These are phyloP conservation scores for Uromys caudimaculatus DNA, from an alignment of 2,797 vertebrate genomes.

Conservation along the genomic window DNA sequence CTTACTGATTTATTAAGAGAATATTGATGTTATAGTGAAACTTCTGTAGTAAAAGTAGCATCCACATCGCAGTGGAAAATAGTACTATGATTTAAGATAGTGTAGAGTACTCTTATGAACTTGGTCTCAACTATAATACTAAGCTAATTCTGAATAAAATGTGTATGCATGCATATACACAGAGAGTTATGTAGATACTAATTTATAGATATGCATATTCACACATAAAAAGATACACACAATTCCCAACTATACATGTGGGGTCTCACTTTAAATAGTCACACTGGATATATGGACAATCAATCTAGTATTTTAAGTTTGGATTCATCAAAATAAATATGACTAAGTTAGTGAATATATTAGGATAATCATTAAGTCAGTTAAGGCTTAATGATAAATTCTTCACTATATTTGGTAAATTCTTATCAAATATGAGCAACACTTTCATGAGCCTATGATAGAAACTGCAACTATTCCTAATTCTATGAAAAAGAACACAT, in stretches of 20 bases:
- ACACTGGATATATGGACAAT: not conserved
- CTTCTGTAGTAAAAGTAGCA: not conserved
- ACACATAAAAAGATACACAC: not conserved
- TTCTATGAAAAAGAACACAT: not conserved
- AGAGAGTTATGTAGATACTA: not conserved
- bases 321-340: not conserved
- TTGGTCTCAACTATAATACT: not conserved
- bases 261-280: not conserved
- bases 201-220: not conserved
- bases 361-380: not conserved
- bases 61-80: not conserved
- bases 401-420: conserved; percentile 17
- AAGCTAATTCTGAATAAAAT: not conserved
- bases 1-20: conserved; percentile 51
- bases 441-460: not conserved
- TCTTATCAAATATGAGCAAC: conserved; percentile 36
- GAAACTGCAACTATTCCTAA: not conserved
- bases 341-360: not conserved
- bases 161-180: not conserved
- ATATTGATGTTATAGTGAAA: not conserved
- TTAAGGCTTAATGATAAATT: conserved; percentile 18
- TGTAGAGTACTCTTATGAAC: not conserved
- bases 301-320: not conserved
- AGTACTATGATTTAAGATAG: not conserved
- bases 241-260: not conserved